Evolutionary conservation across 2,888 invertebrate species (phyloP).

Genomic region (Geophilus truncorum): DNA sequence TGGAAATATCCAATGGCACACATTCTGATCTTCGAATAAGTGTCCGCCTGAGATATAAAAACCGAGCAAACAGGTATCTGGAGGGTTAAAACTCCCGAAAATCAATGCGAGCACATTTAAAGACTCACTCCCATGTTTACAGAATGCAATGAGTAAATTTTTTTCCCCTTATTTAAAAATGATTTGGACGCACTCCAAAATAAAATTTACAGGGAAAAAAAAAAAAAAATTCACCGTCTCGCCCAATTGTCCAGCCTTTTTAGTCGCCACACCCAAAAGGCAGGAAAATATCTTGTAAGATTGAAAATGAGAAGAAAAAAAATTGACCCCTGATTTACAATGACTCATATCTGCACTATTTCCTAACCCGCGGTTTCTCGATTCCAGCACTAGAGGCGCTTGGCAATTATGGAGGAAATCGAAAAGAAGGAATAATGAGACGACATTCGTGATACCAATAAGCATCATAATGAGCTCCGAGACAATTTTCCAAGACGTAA

Average conservation of each 20-base stretch:
- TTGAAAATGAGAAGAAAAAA: neutral
- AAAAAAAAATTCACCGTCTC: neutral
- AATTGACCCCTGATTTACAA: neutral
- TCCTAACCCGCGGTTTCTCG: neutral
- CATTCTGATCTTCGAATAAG: neutral
- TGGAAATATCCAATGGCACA: neutral
- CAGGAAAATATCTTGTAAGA: neutral
- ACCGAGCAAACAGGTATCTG: neutral
- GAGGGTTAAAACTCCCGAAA: neutral
- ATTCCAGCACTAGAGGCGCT: neutral
- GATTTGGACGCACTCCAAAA: neutral
- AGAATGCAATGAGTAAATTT: neutral
- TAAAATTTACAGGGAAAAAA: neutral
- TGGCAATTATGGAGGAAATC: neutral
- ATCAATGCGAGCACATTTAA: neutral
- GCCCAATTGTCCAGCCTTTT: neutral
- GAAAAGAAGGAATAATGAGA: neutral
- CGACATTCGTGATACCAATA: neutral
- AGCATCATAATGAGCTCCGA: conserved; percentile 11
- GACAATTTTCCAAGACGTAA: conserved; percentile 25
- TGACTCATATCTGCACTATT: neutral
- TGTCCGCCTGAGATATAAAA: conserved; percentile 13
- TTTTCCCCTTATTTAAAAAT: too few species aligned
- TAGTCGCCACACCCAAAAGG: neutral
- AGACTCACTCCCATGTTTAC: neutral